Conservation (phyloP, 2,888 invertebrate genomes). For the Acanthoscelides obtectus region DNA sequence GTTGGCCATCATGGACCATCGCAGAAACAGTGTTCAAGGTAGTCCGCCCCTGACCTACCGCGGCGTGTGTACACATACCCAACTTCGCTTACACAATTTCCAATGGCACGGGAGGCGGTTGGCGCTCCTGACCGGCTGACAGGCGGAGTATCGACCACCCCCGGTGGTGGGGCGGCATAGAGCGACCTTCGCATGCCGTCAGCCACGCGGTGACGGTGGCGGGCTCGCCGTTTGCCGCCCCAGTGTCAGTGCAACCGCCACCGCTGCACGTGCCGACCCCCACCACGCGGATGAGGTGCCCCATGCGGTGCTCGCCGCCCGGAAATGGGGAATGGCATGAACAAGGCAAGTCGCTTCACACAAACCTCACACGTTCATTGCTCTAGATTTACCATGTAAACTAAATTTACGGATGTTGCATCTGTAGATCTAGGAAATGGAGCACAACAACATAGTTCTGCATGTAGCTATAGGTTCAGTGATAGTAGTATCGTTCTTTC, state of each 20-base stretch:
- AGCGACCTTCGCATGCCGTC: background rate
- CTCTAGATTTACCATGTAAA: background rate
- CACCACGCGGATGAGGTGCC: background rate
- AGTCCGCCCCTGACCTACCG: background rate
- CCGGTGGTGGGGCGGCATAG: background rate
- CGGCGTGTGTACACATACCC: background rate
- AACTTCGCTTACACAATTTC: background rate
- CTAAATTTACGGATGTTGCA: background rate
- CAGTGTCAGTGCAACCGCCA: background rate
- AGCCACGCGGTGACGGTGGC: background rate
- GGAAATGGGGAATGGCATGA: slow-evolving; percentile 11
- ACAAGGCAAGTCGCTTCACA: slow-evolving; percentile 10
- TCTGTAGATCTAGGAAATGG: background rate
- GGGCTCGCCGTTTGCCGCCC: background rate
- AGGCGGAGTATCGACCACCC: background rate
- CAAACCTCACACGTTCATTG: background rate
- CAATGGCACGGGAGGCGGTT: background rate
- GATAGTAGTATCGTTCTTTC: too few species aligned
- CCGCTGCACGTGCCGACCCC: background rate
- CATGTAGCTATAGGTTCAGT: too few species aligned
- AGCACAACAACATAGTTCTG: background rate
- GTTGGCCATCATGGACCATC: too few species aligned
- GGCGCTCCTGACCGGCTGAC: background rate
- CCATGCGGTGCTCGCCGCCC: slow-evolving; percentile 1
- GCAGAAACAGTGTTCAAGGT: too few species aligned